Percentiles rank a stretch among this genome's conserved stretches.
Conservation (phyloP, 2,113 vertebrate genomes). For the Ophiodon elongatus region DNA sequence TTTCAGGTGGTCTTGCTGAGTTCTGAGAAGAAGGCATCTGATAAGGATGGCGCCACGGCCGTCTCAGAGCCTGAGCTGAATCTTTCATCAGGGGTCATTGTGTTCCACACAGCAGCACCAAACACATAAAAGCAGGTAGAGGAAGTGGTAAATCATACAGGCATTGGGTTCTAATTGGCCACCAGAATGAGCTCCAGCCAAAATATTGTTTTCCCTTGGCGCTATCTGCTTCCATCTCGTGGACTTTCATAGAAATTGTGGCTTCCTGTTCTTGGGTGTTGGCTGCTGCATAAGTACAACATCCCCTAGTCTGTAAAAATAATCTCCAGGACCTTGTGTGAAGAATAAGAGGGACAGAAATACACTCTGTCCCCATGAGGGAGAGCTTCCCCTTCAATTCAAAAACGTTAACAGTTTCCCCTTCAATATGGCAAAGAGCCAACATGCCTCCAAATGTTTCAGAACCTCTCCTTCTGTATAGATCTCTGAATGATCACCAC, state of each 20-base stretch:
- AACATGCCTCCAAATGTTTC: conserved; percentile 26
- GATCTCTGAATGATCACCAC: not conserved
- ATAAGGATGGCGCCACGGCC: conserved; percentile 79
- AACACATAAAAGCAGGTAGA: conserved; percentile 81
- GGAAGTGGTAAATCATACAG: conserved; percentile 82
- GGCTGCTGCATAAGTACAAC: conserved; percentile 79
- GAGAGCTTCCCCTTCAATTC: conserved; percentile 70
- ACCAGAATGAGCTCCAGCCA: conserved; percentile 81
- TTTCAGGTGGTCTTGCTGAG: conserved; percentile 67
- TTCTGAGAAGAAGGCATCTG: conserved; percentile 70
- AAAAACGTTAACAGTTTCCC: conserved; percentile 68
- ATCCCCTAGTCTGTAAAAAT: conserved; percentile 91
- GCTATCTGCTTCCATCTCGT: conserved; percentile 90
- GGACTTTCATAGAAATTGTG: conserved; percentile 88
- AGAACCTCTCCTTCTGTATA: not conserved
- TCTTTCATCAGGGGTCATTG: conserved; percentile 83
- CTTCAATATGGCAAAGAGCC: conserved; percentile 60
- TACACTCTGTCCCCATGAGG: conserved; percentile 75
- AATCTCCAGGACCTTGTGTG: conserved; percentile 88
- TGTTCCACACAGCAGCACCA: conserved; percentile 74
- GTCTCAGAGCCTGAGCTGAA: conserved; percentile 72
- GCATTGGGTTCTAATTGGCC: conserved; percentile 79
- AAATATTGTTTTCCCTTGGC: conserved; percentile 84
- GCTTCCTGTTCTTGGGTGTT: conserved; percentile 94
- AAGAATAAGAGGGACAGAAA: conserved; percentile 79